phyloP scores from a whole-genome alignment of 2,888 invertebrate genomes.

The Eudasyphora cyanicolor region DNA sequence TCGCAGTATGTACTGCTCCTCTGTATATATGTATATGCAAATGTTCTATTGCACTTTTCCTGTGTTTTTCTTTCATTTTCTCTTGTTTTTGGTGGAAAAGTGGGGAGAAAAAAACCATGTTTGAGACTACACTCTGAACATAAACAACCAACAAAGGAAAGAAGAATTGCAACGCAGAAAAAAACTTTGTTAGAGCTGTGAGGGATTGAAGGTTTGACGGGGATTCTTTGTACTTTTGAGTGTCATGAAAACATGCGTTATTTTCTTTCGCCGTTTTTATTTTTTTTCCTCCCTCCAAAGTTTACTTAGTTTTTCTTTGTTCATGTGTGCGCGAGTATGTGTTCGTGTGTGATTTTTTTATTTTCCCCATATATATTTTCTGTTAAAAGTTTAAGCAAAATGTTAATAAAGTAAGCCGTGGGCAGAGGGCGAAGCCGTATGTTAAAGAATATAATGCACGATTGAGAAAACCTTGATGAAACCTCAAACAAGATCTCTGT shows the following conservation, averaged over 20 bases:
- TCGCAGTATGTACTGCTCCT: no score
- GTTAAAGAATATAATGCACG: neutral
- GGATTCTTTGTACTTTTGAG: neutral
- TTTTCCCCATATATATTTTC: no score
- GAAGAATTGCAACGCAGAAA: no score
- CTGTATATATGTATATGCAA: neutral
- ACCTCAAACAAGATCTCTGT: neutral
- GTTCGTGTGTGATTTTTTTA: neutral
- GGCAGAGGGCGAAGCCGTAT: neutral
- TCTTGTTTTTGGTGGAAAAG: neutral
- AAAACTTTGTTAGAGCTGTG: slow-evolving; percentile 6
- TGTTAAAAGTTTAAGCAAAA: neutral
- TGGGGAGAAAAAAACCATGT: neutral
- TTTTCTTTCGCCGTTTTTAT: neutral
- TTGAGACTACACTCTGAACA: no score
- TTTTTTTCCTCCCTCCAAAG: neutral
- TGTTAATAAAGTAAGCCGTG: neutral
- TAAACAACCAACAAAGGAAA: neutral
- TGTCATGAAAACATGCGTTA: slow-evolving; percentile 7
- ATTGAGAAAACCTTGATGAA: neutral
- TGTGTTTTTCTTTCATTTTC: neutral
- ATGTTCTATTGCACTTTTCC: neutral
- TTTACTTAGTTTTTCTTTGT: no score
- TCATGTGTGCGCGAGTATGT: no score
- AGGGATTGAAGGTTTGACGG: neutral